These are phyloP conservation scores for Microcebus lehilahytsara DNA, from an alignment of 2,113 vertebrate species.

Conservation along the genomic window DNA sequence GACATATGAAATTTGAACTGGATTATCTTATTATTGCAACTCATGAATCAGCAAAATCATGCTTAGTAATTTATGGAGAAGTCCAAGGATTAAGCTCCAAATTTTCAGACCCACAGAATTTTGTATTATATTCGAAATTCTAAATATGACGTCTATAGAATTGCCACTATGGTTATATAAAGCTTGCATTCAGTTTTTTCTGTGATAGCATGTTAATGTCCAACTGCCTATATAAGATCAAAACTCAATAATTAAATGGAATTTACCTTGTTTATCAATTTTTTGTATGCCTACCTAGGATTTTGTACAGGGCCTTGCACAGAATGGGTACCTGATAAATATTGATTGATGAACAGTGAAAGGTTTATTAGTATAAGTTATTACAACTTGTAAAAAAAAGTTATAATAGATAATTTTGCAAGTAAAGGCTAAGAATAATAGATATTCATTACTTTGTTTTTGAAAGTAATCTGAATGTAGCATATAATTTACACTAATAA, in stretches of 20 bases:
- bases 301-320: not conserved
- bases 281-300: not conserved
- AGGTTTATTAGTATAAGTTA: not conserved
- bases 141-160: not conserved
- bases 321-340: not conserved
- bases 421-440: constrained; percentile 52
- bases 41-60: not conserved
- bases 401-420: not conserved
- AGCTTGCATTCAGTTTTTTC: not conserved
- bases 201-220: not conserved
- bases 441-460: constrained; percentile 70
- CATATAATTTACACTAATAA: constrained; percentile 73
- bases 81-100: not conserved
- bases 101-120: not conserved
- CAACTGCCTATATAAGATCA: not conserved
- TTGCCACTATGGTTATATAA: not conserved
- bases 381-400: too few relatives aligned
- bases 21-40: not conserved
- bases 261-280: not conserved
- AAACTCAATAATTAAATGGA: not conserved
- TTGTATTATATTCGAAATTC: not conserved
- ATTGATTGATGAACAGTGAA: not conserved
- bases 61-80: not conserved
- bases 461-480: constrained; percentile 70
- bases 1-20: not conserved